phyloP scores from a whole-genome alignment of 2,888 invertebrate species.

The Eupithecia centaureata region DNA sequence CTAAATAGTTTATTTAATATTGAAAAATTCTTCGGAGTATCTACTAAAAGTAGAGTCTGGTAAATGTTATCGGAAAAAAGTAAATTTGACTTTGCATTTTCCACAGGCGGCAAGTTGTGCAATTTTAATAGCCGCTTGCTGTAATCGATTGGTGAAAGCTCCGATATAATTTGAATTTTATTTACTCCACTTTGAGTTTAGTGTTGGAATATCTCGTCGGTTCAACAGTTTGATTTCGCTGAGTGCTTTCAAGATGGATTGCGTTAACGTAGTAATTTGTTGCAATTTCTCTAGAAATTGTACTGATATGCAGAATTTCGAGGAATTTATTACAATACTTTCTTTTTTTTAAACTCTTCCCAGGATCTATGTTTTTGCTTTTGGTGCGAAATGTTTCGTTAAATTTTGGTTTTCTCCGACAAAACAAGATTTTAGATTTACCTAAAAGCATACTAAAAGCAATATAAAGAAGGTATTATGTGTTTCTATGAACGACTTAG shows the following conservation, averaged over 20 bases:
- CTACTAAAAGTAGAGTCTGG: conserved; percentile 8
- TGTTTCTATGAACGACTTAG: too few species aligned
- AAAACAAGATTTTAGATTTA: too few species aligned
- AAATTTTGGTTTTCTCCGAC: neutral
- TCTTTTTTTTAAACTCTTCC: too few species aligned
- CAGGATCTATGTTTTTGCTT: neutral
- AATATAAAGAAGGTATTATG: neutral
- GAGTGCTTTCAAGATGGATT: conserved; percentile 41
- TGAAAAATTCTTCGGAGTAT: neutral
- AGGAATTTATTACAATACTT: neutral
- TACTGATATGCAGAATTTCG: neutral
- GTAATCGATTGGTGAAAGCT: conserved; percentile 28
- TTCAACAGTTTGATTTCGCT: conserved; percentile 40
- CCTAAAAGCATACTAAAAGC: too few species aligned
- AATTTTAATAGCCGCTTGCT: conserved; percentile 14
- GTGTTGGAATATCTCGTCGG: conserved; percentile 33
- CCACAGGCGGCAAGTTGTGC: conserved; percentile 7
- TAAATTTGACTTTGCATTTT: neutral
- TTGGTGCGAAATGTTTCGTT: neutral
- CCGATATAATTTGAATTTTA: conserved; percentile 44
- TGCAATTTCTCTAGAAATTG: conserved; percentile 29
- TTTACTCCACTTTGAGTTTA: conserved; percentile 40
- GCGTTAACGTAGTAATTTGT: conserved; percentile 34
- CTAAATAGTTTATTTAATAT: neutral
- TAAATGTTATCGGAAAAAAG: conserved; percentile 12